A percentile compares a stretch with the other conserved stretches of the same genome.
These are phyloP conservation scores for Nephotettix cincticeps DNA, from an alignment of 1,140 invertebrate species.

Conservation along the genomic window DNA sequence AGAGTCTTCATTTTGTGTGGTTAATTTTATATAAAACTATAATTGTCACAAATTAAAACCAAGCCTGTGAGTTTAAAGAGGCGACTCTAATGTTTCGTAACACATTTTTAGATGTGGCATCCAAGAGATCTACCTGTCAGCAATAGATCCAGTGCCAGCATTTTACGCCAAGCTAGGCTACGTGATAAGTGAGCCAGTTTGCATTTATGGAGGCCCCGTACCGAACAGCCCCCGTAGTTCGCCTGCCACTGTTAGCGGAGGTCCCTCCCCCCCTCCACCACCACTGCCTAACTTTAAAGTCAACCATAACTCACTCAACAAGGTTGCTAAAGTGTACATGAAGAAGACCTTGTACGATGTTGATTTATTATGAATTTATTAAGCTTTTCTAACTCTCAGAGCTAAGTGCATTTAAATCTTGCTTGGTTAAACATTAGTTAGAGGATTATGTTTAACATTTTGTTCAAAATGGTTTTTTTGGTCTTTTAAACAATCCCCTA, in stretches of 20 bases:
- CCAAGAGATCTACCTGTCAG: slow-evolving; percentile 8
- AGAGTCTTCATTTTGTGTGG: too few relatives aligned
- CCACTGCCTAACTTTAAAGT: slow-evolving; percentile 23
- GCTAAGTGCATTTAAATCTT: too few relatives aligned
- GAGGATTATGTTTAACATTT: too few relatives aligned
- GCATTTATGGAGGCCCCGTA: slow-evolving; percentile 37
- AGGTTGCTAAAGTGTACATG: slow-evolving; percentile 3
- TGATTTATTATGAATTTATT: neutral
- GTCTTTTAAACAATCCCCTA: too few relatives aligned
- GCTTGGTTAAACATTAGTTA: too few relatives aligned
- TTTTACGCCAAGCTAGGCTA: slow-evolving; percentile 47
- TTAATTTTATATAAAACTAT: too few relatives aligned
- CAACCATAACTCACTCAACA: neutral
- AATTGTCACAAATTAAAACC: too few relatives aligned
- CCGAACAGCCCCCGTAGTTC: slow-evolving; percentile 17
- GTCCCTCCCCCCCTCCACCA: slow-evolving; percentile 28
- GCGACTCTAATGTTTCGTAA: too few relatives aligned
- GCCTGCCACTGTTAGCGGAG: slow-evolving; percentile 8
- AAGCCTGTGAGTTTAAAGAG: too few relatives aligned
- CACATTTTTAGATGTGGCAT: neutral
- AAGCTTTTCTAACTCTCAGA: too few relatives aligned
- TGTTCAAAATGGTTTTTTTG: too few relatives aligned
- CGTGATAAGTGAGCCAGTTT: slow-evolving; percentile 40
- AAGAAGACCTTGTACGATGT: neutral
- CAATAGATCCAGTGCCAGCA: slow-evolving; percentile 29